These are phyloP conservation scores for Camponotus vicinus DNA, from an alignment of 1,140 invertebrate species.

Conservation along the genomic window DNA sequence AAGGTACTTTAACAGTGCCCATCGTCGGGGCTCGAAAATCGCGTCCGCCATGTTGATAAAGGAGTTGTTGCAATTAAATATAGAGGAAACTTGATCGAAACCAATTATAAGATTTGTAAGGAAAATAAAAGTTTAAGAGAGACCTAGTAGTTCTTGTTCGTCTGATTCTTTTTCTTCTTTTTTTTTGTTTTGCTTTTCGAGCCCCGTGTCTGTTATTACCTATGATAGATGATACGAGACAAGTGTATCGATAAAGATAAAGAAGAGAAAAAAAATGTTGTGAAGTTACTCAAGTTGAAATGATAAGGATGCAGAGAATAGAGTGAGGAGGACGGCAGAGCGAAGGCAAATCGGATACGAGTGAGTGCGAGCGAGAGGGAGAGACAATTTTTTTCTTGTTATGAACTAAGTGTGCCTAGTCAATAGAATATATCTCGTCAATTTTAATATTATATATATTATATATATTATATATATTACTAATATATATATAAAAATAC, in stretches of 20 bases:
- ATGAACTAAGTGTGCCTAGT: constrained; percentile 87
- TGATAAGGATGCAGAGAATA: not conserved
- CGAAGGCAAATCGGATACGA: constrained; percentile 38
- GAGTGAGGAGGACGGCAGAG: not conserved
- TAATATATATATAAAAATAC: constrained; percentile 63
- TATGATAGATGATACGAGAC: constrained; percentile 25
- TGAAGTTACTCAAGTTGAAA: constrained; percentile 49
- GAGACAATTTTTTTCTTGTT: constrained; percentile 84
- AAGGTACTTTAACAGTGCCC: constrained; percentile 57
- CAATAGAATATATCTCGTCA: constrained; percentile 87
- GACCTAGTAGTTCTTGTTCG: constrained; percentile 15
- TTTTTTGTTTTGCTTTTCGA: constrained; percentile 31
- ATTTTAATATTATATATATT: constrained; percentile 85
- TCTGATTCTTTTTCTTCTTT: not conserved
- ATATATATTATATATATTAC: constrained; percentile 82
- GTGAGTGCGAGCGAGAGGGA: constrained; percentile 54
- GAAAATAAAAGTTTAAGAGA: constrained; percentile 8
- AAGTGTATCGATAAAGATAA: not conserved
- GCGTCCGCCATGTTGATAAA: constrained; percentile 35
- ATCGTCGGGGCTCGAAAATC: constrained; percentile 54
- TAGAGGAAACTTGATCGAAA: constrained; percentile 7
- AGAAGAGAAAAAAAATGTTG: constrained; percentile 25
- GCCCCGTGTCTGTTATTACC: constrained; percentile 55
- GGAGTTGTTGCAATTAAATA: constrained; percentile 46
- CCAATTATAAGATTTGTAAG: constrained; percentile 33